These are phyloP conservation scores for Toxotes jaculatrix DNA, from an alignment of 2,113 vertebrate species.

Conservation along the genomic window DNA sequence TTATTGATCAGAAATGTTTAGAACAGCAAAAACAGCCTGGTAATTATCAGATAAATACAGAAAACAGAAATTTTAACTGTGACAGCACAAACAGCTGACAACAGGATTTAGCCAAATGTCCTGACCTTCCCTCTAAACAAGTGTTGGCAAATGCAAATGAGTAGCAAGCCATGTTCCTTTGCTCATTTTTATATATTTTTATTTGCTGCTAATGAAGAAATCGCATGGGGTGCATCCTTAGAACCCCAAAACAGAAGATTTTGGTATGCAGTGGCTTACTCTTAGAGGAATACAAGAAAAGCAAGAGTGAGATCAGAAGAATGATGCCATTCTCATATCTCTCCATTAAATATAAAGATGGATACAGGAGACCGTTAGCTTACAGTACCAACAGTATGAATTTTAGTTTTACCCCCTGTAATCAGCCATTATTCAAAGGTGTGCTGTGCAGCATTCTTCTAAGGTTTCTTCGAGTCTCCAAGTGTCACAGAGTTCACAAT, in stretches of 20 bases:
- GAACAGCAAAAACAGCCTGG: background rate
- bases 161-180: background rate
- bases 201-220: background rate
- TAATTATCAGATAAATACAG: background rate
- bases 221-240: background rate
- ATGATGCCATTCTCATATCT: background rate
- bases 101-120: background rate
- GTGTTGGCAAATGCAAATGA: background rate
- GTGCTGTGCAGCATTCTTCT: background rate
- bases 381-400: background rate
- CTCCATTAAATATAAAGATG: background rate
- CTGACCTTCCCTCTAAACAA: background rate
- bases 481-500: conserved; percentile 46
- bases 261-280: background rate
- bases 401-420: background rate
- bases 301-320: background rate
- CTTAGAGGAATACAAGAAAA: background rate
- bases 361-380: background rate
- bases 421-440: conserved; percentile 1
- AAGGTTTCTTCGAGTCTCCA: conserved; percentile 8
- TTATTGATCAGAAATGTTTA: conserved; percentile 18
- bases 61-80: background rate
- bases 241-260: background rate
- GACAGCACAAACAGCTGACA: background rate
- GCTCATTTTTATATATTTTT: background rate